Evolutionary conservation across 2,113 vertebrate genomes (phyloP).

Genomic region (Labrus mixtus): DNA sequence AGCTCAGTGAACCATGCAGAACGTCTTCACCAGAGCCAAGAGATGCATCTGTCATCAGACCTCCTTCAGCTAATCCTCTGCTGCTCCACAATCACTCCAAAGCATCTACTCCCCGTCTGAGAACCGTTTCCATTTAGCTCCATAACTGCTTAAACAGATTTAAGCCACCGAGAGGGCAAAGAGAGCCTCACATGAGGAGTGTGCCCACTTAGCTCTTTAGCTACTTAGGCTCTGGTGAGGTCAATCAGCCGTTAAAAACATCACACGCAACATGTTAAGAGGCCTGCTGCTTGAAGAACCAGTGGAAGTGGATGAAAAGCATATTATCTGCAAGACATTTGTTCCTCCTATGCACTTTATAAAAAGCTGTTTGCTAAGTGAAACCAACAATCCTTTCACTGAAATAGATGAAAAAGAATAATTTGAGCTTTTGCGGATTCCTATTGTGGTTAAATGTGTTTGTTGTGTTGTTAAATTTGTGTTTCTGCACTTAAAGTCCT

Average conservation of each 20-base stretch:
- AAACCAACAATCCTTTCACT: too few species aligned
- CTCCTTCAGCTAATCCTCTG: constrained; percentile 30
- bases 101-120: not conserved
- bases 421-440: too few species aligned
- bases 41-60: constrained; percentile 13
- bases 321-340: not conserved
- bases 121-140: constrained; percentile 10
- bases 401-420: too few species aligned
- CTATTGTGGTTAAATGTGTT: too few species aligned
- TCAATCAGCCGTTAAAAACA: constrained; percentile 7
- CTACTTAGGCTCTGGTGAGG: not conserved
- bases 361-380: not conserved
- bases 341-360: too few species aligned
- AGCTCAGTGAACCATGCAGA: constrained; percentile 28
- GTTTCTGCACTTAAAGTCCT: too few species aligned
- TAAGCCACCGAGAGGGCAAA: constrained; percentile 2
- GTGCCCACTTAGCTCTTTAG: constrained; percentile 8
- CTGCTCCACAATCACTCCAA: not conserved
- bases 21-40: not conserved
- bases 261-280: not conserved
- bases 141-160: not conserved
- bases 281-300: not conserved
- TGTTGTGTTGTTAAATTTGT: too few species aligned
- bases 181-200: not conserved
- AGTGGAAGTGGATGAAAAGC: not conserved